Evolutionary conservation across 2,888 invertebrate genomes (phyloP), one percentile per base, ranked within the genome.

Genomic region (Mythimna ferrago): DNA sequence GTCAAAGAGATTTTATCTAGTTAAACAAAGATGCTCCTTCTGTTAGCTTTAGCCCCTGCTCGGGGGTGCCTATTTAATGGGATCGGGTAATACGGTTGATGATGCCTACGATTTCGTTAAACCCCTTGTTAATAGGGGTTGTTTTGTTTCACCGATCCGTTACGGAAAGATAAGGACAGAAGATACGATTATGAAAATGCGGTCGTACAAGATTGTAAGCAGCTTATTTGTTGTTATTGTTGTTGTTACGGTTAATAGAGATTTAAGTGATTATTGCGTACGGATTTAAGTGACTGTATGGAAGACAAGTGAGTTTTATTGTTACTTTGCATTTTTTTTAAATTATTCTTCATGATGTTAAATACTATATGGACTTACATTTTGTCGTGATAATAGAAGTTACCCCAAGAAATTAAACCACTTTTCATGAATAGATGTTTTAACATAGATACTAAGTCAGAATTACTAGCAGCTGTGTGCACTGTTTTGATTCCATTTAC

Each of bases 1-100:
- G 95, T 96, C 96, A 96, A 96, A 96, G 96, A 96, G 96, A 96
- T 96, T 94, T 95, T 96, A 95, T 96, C 96, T 94, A 91, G 90
- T 92, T 94, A 96, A 94, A 96, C 96, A 96, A 96, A 96, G 94
- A 93, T 91, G 93, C 87, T 92, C 90, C 94, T 94, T 93, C 93
- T 95, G 94, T 95, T 94, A 92, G 95, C 95, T 94, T 94, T 92
- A 94, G 90, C 91, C 93, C 93, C 93, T 91, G 61, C 61, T 57
- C n/a, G 83, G 90, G 93, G 94, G 94, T 89, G 91, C 89, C 91
- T 91, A 92, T 93, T 94, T 95, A 96, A 95, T 95, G 90, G 93
- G 93, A 94, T 94, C 93, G 93, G 90, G 93, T 96, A 95, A 96
- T 95, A 95, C 94, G 90, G 87, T 94, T 95, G 94, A 95, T 95